phyloP scores from a whole-genome alignment of 2,888 invertebrate species.

The Formica aserva region DNA sequence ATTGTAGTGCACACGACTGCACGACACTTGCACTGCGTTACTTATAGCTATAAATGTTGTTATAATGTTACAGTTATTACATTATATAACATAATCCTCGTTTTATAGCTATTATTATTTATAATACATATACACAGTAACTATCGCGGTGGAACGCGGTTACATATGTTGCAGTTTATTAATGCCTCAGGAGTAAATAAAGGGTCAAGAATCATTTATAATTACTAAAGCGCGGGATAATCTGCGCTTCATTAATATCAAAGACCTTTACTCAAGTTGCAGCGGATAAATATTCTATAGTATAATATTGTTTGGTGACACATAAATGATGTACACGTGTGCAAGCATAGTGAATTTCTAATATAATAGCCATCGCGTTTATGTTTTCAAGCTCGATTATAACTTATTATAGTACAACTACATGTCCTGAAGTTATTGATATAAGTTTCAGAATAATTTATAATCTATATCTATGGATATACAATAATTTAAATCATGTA shows the following conservation, averaged over 20 bases:
- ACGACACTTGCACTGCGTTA: not conserved
- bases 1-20: not conserved
- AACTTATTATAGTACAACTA: not conserved
- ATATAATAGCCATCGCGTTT: not conserved
- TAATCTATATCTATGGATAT: not conserved
- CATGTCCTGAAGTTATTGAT: not conserved
- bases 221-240: constrained; percentile 6
- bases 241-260: not conserved
- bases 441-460: not conserved
- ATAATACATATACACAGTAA: not conserved
- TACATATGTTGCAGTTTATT: not conserved
- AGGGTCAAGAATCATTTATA: constrained; percentile 3
- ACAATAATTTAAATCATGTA: not conserved
- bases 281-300: not conserved
- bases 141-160: not conserved
- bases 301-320: not conserved
- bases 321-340: not conserved
- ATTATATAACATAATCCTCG: not conserved
- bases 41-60: constrained; percentile 19
- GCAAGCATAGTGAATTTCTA: not conserved
- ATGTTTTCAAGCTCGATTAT: not conserved
- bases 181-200: constrained; percentile 3
- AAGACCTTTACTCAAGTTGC: not conserved
- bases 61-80: not conserved
- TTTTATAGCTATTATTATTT: not conserved